Conservation (phyloP, 2,797 vertebrate species). For the Paguma larvata region DNA sequence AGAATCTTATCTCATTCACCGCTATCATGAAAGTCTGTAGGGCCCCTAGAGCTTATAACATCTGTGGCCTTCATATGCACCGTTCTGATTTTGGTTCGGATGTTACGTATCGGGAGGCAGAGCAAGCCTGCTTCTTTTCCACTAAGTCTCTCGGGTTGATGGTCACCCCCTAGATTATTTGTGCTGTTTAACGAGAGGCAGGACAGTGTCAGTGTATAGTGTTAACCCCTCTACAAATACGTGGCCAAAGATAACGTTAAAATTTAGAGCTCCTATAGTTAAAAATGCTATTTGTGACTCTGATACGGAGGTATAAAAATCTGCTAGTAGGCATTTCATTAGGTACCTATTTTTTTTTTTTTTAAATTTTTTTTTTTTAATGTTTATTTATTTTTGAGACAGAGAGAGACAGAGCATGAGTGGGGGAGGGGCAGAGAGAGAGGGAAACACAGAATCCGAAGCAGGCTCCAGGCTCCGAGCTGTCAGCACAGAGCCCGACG, state of each 20-base stretch:
- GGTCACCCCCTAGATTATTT: not conserved
- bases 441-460: no score
- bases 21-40: not conserved
- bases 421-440: no score
- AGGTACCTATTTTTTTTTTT: not conserved
- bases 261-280: not conserved
- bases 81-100: not conserved
- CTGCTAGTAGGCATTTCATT: not conserved
- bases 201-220: not conserved
- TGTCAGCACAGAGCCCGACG: no score
- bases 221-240: not conserved
- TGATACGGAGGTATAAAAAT: not conserved
- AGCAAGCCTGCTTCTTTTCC: not conserved
- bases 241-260: not conserved
- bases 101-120: not conserved
- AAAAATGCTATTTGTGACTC: not conserved
- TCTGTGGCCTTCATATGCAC: not conserved
- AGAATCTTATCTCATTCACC: not conserved
- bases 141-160: not conserved
- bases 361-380: no score
- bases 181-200: not conserved
- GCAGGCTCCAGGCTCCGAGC: no score
- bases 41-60: no score
- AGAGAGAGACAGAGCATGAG: no score
- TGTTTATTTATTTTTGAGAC: no score